Evolutionary conservation across 2,888 invertebrate genomes (phyloP).

Genomic region (Crepidodera aurea): DNA sequence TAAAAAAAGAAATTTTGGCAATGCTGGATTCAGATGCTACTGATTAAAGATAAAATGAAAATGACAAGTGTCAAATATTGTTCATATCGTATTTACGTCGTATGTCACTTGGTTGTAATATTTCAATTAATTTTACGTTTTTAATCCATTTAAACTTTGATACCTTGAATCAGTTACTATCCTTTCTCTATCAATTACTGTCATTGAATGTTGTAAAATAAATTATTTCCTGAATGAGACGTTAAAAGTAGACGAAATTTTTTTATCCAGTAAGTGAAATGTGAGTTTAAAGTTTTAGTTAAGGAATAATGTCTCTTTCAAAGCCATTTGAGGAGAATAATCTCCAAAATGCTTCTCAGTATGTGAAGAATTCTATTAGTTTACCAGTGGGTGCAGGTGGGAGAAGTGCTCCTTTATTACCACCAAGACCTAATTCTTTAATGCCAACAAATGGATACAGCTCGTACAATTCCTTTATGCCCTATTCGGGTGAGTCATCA

Average conservation of each 20-base stretch:
- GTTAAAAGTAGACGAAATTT: background rate
- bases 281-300: constrained; percentile 1
- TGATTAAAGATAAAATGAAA: too few relatives aligned
- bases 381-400: constrained; percentile 31
- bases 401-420: constrained; percentile 55
- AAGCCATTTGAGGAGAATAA: constrained; percentile 36
- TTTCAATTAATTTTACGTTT: background rate
- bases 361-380: constrained; percentile 42
- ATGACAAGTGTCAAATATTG: too few relatives aligned
- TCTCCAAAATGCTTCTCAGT: constrained; percentile 48
- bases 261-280: background rate
- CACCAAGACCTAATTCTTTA: constrained; percentile 56
- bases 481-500: constrained; percentile 43
- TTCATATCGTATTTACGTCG: too few relatives aligned
- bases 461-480: constrained; percentile 46
- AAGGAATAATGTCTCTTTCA: constrained; percentile 33
- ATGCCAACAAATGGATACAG: constrained; percentile 28
- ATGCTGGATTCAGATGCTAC: too few relatives aligned
- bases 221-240: too few relatives aligned
- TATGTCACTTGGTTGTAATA: background rate
- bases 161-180: background rate
- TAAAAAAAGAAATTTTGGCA: too few relatives aligned
- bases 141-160: constrained; percentile 2
- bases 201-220: background rate
- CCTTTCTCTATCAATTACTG: background rate